These are phyloP conservation scores for Hylia prasina DNA, from an alignment of 2,113 vertebrate genomes.

Conservation along the genomic window DNA sequence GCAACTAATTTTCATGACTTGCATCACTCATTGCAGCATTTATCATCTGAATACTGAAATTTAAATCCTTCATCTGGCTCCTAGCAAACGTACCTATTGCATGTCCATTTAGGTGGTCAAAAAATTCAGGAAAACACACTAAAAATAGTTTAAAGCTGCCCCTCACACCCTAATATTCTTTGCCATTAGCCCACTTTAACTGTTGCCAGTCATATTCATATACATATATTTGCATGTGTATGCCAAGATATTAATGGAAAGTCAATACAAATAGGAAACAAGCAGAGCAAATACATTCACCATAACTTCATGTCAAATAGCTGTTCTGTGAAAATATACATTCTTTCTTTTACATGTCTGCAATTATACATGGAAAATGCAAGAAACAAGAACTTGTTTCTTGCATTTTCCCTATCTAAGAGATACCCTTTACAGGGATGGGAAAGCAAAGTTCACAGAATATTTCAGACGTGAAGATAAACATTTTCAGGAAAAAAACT, in stretches of 20 bases:
- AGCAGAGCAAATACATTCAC: background rate
- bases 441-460: background rate
- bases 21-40: constrained; percentile 2
- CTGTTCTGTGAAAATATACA: background rate
- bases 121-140: background rate
- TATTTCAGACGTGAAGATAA: background rate
- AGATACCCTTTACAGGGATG: background rate
- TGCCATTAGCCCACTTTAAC: background rate
- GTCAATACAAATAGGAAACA: background rate
- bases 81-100: background rate
- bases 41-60: constrained; percentile 19
- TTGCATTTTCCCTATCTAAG: no score
- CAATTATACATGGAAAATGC: background rate
- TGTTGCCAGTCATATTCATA: background rate
- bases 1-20: constrained; percentile 19
- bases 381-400: background rate
- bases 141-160: background rate
- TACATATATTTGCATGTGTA: background rate
- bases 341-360: background rate
- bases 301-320: background rate
- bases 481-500: background rate
- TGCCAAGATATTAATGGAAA: constrained; percentile 8
- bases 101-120: background rate
- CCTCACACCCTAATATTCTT: background rate
- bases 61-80: background rate